These are phyloP conservation scores for Cyclophora punctaria DNA, from an alignment of 2,888 invertebrate species.

Conservation along the genomic window DNA sequence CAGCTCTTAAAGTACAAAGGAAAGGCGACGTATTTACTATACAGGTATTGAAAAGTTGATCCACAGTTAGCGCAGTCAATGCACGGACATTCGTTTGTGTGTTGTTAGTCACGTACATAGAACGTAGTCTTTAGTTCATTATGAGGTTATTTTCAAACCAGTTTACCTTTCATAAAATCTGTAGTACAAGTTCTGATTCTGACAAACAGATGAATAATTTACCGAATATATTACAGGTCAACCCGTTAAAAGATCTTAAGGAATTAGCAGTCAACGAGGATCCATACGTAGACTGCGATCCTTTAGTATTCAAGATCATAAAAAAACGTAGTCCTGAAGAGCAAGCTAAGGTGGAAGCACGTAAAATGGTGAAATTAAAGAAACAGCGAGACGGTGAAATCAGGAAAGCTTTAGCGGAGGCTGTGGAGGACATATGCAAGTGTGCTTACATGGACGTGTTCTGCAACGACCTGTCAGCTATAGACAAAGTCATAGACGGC, in stretches of 20 bases:
- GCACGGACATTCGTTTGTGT: too few relatives aligned
- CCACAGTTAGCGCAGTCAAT: not conserved
- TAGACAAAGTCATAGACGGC: slow-evolving; percentile 60
- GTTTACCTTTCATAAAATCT: too few relatives aligned
- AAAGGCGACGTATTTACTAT: slow-evolving; percentile 79
- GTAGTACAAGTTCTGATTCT: too few relatives aligned
- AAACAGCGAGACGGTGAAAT: slow-evolving; percentile 71
- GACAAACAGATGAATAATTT: too few relatives aligned
- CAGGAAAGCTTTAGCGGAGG: slow-evolving; percentile 62
- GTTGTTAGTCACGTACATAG: too few relatives aligned
- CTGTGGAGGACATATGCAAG: slow-evolving; percentile 63
- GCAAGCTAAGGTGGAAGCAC: slow-evolving; percentile 70
- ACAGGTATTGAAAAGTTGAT: slow-evolving; percentile 45
- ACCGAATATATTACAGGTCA: slow-evolving; percentile 48
- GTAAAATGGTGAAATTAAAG: slow-evolving; percentile 71
- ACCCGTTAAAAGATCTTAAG: slow-evolving; percentile 78
- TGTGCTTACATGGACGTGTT: slow-evolving; percentile 70
- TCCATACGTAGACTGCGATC: slow-evolving; percentile 80
- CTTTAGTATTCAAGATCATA: slow-evolving; percentile 79
- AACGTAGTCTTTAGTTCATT: too few relatives aligned
- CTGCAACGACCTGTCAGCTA: slow-evolving; percentile 60
- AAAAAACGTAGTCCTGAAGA: slow-evolving; percentile 75
- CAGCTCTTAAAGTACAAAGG: slow-evolving; percentile 78
- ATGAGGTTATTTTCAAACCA: too few relatives aligned
- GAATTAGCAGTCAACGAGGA: slow-evolving; percentile 76